A percentile compares a stretch with the other conserved stretches of the same genome.
Evolutionary conservation across 2,888 invertebrate species (phyloP).

Genomic region (Aleiodes testaceus): DNA sequence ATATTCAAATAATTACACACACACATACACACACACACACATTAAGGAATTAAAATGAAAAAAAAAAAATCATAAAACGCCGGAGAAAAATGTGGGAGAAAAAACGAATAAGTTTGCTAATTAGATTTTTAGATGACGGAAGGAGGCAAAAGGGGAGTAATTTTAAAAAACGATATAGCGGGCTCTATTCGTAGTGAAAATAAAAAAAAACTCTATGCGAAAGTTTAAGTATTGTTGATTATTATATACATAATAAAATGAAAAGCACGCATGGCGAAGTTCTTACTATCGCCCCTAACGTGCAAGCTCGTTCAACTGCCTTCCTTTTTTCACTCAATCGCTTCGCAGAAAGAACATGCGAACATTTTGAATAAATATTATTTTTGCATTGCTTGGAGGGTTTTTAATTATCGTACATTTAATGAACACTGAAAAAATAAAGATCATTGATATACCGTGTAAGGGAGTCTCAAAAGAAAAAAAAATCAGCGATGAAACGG

Average conservation of each 20-base stretch:
- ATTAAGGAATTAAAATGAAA: constrained; percentile 35
- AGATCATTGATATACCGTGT: neutral
- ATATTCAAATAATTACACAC: neutral
- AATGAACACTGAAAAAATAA: constrained; percentile 20
- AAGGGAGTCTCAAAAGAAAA: neutral
- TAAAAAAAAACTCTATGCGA: constrained; percentile 53
- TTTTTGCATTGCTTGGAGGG: constrained; percentile 54
- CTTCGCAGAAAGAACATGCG: constrained; percentile 53
- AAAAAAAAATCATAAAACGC: constrained; percentile 29
- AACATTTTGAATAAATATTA: constrained; percentile 50
- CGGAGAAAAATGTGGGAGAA: constrained; percentile 38
- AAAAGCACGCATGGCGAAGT: constrained; percentile 23
- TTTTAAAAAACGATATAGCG: constrained; percentile 62
- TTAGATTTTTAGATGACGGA: constrained; percentile 61
- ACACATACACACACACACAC: neutral
- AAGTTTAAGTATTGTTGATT: constrained; percentile 59
- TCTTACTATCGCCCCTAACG: constrained; percentile 47
- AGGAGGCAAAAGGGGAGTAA: constrained; percentile 43
- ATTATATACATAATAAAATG: constrained; percentile 36
- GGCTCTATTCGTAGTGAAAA: constrained; percentile 69
- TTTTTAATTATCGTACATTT: constrained; percentile 19
- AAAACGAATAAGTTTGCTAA: constrained; percentile 62
- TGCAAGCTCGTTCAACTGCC: constrained; percentile 57
- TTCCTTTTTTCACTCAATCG: constrained; percentile 53
- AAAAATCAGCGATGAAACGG: constrained; percentile 30